Percentiles rank a stretch among this genome's conserved stretches.
phyloP scores from a whole-genome alignment of 2,888 invertebrate genomes.

The Drosophila prostipennis region DNA sequence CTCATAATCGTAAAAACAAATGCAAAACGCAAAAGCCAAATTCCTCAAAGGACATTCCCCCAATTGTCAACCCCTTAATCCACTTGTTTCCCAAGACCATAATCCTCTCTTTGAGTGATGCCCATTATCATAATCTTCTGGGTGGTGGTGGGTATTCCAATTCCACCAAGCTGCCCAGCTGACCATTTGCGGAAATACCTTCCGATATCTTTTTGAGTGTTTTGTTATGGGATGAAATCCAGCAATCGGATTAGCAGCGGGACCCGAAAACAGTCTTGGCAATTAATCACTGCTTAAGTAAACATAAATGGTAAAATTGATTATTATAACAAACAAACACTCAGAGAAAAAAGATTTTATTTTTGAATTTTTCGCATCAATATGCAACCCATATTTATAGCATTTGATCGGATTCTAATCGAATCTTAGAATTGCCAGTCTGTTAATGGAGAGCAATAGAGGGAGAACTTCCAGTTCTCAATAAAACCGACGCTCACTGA shows the following conservation, averaged over 20 bases:
- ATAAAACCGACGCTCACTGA: too few species aligned
- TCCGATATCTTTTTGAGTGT: constrained; percentile 63
- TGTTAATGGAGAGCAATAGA: too few species aligned
- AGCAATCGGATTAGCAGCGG: constrained; percentile 54
- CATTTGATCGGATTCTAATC: too few species aligned
- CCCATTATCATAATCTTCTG: constrained; percentile 46
- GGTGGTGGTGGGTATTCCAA: constrained; percentile 4
- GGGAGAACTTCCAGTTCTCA: too few species aligned
- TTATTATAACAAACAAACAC: constrained; percentile 3
- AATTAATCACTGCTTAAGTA: constrained; percentile 31
- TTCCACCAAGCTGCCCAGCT: constrained; percentile 14
- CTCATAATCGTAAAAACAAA: constrained; percentile 80
- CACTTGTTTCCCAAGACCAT: constrained; percentile 73
- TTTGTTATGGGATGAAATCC: constrained; percentile 53
- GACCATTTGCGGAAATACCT: constrained; percentile 59
- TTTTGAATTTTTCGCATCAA: too few species aligned
- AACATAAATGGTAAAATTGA: not conserved
- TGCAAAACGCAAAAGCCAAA: constrained; percentile 68
- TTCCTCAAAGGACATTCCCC: constrained; percentile 20
- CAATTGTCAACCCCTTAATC: constrained; percentile 70
- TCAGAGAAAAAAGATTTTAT: too few species aligned
- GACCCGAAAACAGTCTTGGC: constrained; percentile 12
- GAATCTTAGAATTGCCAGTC: too few species aligned
- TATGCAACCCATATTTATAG: too few species aligned
- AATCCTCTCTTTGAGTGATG: constrained; percentile 33